phyloP scores from a whole-genome alignment of 2,797 vertebrate genomes.

The Pagetopsis macropterus region DNA sequence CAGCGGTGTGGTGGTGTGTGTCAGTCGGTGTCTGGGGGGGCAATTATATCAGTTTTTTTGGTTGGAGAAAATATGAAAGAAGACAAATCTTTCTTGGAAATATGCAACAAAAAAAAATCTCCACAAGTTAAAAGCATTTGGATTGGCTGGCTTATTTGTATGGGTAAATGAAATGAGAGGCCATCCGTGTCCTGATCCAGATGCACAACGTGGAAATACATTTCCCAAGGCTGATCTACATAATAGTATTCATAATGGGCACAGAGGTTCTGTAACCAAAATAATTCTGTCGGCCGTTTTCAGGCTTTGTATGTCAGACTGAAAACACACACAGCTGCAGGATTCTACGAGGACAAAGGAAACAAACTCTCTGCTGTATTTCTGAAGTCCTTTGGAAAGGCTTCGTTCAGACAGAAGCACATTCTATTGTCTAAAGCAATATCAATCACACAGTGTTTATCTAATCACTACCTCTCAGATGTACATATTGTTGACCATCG shows the following conservation, averaged over 20 bases:
- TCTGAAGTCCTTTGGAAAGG: neutral
- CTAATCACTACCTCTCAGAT: neutral
- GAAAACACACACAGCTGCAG: conserved; percentile 41
- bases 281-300: conserved; percentile 71
- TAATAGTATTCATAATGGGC: conserved; percentile 71
- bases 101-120: conserved; percentile 29
- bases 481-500: neutral
- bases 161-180: conserved; percentile 61
- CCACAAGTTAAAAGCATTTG: conserved; percentile 43
- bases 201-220: conserved; percentile 64
- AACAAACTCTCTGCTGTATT: conserved; percentile 16
- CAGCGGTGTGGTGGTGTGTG: conserved; percentile 22
- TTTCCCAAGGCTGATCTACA: conserved; percentile 71
- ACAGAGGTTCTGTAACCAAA: conserved; percentile 70
- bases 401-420: neutral
- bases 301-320: conserved; percentile 58
- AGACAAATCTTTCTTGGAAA: conserved; percentile 29
- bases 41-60: conserved; percentile 24
- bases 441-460: neutral
- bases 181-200: conserved; percentile 67
- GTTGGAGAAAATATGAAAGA: conserved; percentile 9
- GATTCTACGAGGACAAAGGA: conserved; percentile 44
- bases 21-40: conserved; percentile 4
- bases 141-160: conserved; percentile 59
- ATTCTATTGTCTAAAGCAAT: conserved; percentile 11